These are phyloP conservation scores for Vipera ursinii DNA, from an alignment of 2,797 vertebrate genomes.

Conservation along the genomic window DNA sequence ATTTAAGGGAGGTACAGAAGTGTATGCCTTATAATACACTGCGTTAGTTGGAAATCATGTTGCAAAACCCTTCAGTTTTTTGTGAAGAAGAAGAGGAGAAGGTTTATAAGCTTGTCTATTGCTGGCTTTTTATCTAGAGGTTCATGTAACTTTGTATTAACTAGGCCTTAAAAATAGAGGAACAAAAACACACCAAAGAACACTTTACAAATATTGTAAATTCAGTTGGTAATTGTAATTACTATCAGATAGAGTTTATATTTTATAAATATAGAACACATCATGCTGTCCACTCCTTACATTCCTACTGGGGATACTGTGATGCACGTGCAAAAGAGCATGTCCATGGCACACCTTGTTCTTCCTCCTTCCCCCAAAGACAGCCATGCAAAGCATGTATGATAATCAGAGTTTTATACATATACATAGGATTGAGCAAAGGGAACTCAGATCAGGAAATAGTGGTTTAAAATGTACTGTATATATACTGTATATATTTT, in stretches of 20 bases:
- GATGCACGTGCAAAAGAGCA: neutral
- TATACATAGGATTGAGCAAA: neutral
- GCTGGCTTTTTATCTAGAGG: neutral
- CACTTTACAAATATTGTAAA: neutral
- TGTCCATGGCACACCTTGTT: neutral
- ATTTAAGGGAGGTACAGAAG: neutral
- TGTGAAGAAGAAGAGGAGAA: neutral
- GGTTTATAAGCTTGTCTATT: neutral
- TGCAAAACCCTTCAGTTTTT: neutral
- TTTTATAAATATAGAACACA: neutral
- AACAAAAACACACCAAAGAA: neutral
- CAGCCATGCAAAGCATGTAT: neutral
- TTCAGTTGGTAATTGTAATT: neutral
- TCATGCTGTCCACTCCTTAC: neutral
- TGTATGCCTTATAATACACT: neutral
- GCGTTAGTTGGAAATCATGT: neutral
- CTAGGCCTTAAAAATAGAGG: neutral
- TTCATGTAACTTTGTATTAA: neutral
- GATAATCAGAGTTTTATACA: neutral
- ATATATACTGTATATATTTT: neutral
- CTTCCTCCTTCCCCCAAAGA: neutral
- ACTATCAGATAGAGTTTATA: neutral
- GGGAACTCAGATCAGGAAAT: neutral
- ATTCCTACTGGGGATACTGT: neutral
- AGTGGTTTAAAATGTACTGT: neutral